Evolutionary conservation across 2,113 vertebrate species (phyloP).

Genomic region (Nycticryphes semicollaris): DNA sequence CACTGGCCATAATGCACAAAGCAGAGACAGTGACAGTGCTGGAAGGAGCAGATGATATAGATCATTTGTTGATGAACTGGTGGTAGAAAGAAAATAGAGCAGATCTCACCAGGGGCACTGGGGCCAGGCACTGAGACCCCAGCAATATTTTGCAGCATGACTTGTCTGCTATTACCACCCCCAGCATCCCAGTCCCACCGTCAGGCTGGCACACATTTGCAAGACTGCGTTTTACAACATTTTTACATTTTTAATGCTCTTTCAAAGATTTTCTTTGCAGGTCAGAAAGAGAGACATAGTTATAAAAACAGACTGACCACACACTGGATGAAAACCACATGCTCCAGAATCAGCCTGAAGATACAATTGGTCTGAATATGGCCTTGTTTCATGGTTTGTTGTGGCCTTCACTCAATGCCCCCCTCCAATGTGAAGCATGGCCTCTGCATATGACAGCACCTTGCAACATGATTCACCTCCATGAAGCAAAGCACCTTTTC

Average conservation of each 20-base stretch:
- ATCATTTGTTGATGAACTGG: not conserved
- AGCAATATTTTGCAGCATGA: not conserved
- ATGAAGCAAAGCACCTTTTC: not conserved
- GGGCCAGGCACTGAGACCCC: not conserved
- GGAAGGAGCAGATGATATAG: not conserved
- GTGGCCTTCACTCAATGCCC: not conserved
- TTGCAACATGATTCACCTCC: not conserved
- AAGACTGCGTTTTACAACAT: not conserved
- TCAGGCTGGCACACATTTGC: not conserved
- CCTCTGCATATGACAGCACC: not conserved
- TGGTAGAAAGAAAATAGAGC: not conserved
- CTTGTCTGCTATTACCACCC: not conserved
- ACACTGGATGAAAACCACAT: not conserved
- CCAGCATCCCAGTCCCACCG: not conserved
- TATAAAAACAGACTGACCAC: not conserved
- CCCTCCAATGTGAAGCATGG: accelerated
- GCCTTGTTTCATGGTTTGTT: not conserved
- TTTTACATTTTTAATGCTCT: not conserved
- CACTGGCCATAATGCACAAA: not conserved
- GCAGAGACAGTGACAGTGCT: not conserved
- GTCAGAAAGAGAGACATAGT: not conserved
- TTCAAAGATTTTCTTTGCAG: not conserved
- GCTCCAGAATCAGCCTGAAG: not conserved
- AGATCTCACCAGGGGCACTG: accelerated
- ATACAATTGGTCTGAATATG: not conserved